These are phyloP conservation scores for Phenganax marumi DNA, from an alignment of 92 coral and sea anemone genomes.

Conservation along the genomic window DNA sequence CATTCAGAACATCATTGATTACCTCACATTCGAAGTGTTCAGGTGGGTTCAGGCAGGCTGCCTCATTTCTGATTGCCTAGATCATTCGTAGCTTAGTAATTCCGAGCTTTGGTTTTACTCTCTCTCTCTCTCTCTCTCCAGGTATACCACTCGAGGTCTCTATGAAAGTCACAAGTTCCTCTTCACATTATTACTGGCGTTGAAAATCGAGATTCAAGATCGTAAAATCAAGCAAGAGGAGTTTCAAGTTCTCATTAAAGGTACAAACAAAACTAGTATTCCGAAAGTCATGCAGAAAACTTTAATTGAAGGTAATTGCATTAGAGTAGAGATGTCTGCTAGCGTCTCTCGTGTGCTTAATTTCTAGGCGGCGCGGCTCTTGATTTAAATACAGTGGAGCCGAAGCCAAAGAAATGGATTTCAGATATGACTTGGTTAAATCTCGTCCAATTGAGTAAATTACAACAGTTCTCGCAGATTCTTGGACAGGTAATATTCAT, in stretches of 20 bases:
- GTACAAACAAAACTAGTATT: constrained; percentile 18
- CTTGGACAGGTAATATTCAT: constrained; percentile 75
- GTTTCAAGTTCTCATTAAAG: constrained; percentile 93
- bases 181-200: constrained; percentile 81
- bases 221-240: constrained; percentile 87
- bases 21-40: constrained; percentile 93
- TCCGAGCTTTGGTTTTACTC: neutral
- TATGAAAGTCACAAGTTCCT: constrained; percentile 94
- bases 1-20: constrained; percentile 88
- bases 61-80: neutral
- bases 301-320: neutral
- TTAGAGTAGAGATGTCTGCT: too few species aligned
- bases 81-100: neutral
- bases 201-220: constrained; percentile 90
- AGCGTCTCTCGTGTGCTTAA: neutral
- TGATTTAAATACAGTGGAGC: constrained; percentile 94
- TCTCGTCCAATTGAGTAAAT: constrained; percentile 84
- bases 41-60: constrained; percentile 42
- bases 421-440: constrained; percentile 97
- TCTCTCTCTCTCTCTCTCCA: neutral
- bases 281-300: neutral
- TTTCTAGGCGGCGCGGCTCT: constrained; percentile 93
- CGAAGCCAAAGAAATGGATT: constrained; percentile 99
- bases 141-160: constrained; percentile 95
- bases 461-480: constrained; percentile 96